These are phyloP conservation scores for Silurus asotus DNA, from an alignment of 2,113 vertebrate species.

Conservation along the genomic window DNA sequence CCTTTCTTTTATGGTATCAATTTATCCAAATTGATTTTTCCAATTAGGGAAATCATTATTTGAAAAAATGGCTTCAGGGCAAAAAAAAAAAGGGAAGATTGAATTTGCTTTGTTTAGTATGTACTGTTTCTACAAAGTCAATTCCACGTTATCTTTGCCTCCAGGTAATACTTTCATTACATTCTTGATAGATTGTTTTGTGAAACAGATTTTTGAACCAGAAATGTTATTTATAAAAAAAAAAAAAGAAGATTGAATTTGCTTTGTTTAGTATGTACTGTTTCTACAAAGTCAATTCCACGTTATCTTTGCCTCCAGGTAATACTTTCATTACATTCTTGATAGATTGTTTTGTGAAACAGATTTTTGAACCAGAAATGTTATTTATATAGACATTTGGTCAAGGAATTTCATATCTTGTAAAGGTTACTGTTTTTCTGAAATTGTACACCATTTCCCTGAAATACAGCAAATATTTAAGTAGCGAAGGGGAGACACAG, in stretches of 20 bases:
- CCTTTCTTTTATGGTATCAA: constrained; percentile 11
- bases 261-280: constrained; percentile 7
- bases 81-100: constrained; percentile 14
- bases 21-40: constrained; percentile 23
- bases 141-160: background rate
- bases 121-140: constrained; percentile 3
- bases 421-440: background rate
- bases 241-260: constrained; percentile 12
- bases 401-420: background rate
- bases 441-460: background rate
- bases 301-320: background rate
- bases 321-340: constrained; percentile 3
- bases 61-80: constrained; percentile 1
- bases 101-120: constrained; percentile 5
- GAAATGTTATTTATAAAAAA: background rate
- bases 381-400: background rate
- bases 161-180: background rate
- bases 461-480: background rate
- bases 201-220: background rate
- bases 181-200: background rate
- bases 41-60: constrained; percentile 1
- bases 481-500: background rate
- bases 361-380: background rate
- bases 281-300: constrained; percentile 5
- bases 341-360: background rate